A percentile compares a stretch with the other conserved stretches of the same genome.
phyloP scores from a whole-genome alignment of 2,888 invertebrate species.

The Tetragonula carbonaria region DNA sequence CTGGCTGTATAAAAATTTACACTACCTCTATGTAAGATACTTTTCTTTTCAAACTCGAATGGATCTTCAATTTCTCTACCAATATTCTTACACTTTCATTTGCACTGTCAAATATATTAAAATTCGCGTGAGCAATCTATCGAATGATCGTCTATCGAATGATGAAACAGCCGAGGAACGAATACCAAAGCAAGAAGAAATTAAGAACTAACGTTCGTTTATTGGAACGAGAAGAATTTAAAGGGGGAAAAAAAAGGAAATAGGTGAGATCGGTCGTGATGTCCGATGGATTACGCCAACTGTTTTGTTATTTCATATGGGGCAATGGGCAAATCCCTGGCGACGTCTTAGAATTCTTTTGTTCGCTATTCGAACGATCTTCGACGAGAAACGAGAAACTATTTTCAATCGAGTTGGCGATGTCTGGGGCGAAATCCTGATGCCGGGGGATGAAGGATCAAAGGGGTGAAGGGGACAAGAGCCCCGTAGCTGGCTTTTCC shows the following conservation, averaged over 20 bases:
- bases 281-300: neutral
- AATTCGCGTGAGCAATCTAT: too few species aligned
- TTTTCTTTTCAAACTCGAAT: too few species aligned
- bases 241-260: too few species aligned
- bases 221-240: neutral
- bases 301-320: conserved; percentile 12
- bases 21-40: too few species aligned
- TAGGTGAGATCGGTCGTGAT: neutral
- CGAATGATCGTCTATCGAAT: too few species aligned
- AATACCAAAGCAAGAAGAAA: too few species aligned
- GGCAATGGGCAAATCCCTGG: conserved; percentile 1
- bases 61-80: too few species aligned
- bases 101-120: too few species aligned
- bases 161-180: too few species aligned
- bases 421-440: conserved; percentile 42
- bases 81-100: too few species aligned
- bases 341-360: conserved; percentile 17
- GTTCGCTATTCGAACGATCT: conserved; percentile 3
- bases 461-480: conserved; percentile 22
- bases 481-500: conserved; percentile 19
- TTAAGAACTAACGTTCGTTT: too few species aligned
- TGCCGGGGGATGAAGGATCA: conserved; percentile 30
- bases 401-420: conserved; percentile 44
- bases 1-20: too few species aligned
- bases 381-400: neutral